Percentiles rank a stretch among this genome's conserved stretches.
Conservation (phyloP, 2,113 vertebrate species). For the Parotia lawesii region DNA sequence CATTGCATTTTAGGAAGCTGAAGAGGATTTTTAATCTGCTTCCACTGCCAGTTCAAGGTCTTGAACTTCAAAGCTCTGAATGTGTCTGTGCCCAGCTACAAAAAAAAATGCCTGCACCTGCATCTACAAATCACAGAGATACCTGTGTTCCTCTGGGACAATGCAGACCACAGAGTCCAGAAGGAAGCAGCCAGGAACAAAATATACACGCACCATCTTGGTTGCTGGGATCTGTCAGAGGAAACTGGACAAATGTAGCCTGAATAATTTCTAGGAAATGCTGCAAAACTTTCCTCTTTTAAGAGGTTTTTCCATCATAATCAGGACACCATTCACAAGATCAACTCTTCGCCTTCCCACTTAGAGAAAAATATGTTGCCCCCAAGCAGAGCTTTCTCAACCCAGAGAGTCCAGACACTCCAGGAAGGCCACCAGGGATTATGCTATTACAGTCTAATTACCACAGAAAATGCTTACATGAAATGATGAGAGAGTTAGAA, state of each 20-base stretch:
- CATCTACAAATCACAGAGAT: background rate
- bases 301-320: background rate
- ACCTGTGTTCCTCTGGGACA: background rate
- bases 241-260: background rate
- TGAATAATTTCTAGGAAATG: conserved; percentile 2
- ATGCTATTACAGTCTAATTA: conserved; percentile 33
- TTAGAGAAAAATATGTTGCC: background rate
- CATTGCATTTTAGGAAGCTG: background rate
- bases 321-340: background rate
- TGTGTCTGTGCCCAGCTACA: background rate
- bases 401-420: background rate
- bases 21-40: background rate
- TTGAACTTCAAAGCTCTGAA: conserved; percentile 6
- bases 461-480: conserved; percentile 11
- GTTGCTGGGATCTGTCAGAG: conserved; percentile 3
- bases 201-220: background rate
- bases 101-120: background rate
- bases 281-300: background rate
- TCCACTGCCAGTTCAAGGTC: background rate
- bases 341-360: background rate
- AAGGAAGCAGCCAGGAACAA: background rate
- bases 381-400: conserved; percentile 25
- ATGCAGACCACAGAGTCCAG: background rate
- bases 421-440: conserved; percentile 21
- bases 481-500: conserved; percentile 11